Percentiles rank a stretch among this genome's conserved stretches.
phyloP scores from a whole-genome alignment of 2,888 invertebrate genomes.

The Dicranocentrus wangi region DNA sequence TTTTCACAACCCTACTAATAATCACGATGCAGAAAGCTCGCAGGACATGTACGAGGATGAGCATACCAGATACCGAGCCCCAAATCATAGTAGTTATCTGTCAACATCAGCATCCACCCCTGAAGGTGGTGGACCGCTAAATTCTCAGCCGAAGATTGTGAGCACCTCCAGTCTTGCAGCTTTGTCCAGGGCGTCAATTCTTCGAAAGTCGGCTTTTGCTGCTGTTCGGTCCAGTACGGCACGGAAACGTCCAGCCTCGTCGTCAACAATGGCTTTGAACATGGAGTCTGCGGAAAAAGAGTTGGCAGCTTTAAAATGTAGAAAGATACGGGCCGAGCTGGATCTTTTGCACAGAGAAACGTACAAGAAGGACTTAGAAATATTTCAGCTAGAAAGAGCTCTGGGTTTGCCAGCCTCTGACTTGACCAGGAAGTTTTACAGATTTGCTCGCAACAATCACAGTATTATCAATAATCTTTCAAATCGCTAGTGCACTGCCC shows the following conservation, averaged over 20 bases:
- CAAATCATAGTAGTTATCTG: too few relatives aligned
- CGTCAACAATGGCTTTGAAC: background rate
- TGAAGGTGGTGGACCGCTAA: background rate
- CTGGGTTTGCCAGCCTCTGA: conserved; percentile 45
- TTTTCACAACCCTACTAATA: too few relatives aligned
- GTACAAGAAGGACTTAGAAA: conserved; percentile 53
- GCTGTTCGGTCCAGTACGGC: conserved; percentile 8
- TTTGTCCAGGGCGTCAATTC: conserved; percentile 13
- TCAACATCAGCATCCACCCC: background rate
- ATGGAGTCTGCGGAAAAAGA: conserved; percentile 2
- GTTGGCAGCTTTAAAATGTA: conserved; percentile 24
- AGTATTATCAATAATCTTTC: conserved; percentile 16
- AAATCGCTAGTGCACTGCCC: background rate
- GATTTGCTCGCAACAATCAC: conserved; percentile 9
- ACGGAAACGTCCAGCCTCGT: conserved; percentile 37
- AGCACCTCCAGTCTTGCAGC: conserved; percentile 38
- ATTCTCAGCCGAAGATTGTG: conserved; percentile 24
- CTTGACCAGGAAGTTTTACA: conserved; percentile 46
- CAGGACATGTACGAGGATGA: conserved; percentile 9
- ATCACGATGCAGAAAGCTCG: too few relatives aligned
- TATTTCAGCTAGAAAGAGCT: conserved; percentile 44
- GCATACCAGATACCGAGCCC: conserved; percentile 31
- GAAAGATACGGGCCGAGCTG: conserved; percentile 46
- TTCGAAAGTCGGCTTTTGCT: conserved; percentile 40
- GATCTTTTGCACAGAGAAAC: conserved; percentile 39